phyloP scores from a whole-genome alignment of 2,113 vertebrate species.

The Hippocampus barbouri region DNA sequence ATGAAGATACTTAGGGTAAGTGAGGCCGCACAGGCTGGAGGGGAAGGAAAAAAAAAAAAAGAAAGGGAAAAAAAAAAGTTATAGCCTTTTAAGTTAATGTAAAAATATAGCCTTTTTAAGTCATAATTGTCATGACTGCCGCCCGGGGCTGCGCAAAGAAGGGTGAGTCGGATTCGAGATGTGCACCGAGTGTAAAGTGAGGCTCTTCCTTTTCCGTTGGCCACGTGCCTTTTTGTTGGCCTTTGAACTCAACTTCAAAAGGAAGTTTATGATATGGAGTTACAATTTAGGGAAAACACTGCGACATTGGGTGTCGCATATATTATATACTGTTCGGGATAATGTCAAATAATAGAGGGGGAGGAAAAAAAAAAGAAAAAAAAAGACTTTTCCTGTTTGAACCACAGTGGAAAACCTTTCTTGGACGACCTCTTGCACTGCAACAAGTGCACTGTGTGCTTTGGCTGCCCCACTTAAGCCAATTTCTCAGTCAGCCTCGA shows the following conservation, averaged over 20 bases:
- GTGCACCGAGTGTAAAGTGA: constrained; percentile 48
- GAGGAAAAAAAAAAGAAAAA: neutral
- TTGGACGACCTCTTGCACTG: constrained; percentile 61
- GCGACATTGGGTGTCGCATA: neutral
- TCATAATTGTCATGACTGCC: constrained; percentile 77
- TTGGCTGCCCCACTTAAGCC: constrained; percentile 51
- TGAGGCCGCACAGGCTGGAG: constrained; percentile 88
- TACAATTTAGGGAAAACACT: constrained; percentile 4
- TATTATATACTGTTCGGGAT: neutral
- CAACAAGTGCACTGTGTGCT: constrained; percentile 71
- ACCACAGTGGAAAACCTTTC: constrained; percentile 51
- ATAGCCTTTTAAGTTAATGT: constrained; percentile 90
- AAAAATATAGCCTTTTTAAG: constrained; percentile 82
- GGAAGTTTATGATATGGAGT: neutral
- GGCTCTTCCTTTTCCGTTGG: constrained; percentile 50
- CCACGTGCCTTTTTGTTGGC: constrained; percentile 22
- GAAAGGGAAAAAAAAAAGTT: constrained; percentile 63
- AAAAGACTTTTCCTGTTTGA: constrained; percentile 28
- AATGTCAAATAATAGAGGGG: constrained; percentile 19
- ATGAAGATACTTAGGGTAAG: constrained; percentile 98
- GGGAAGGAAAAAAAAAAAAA: constrained; percentile 56
- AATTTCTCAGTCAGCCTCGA: constrained; percentile 54
- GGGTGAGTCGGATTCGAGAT: constrained; percentile 48
- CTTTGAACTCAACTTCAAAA: constrained; percentile 27
- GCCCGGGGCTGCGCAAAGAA: constrained; percentile 39